Base-by-base conservation (phyloP, 2,113 vertebrate genomes). In the Mohoua ochrocephala region DNA sequence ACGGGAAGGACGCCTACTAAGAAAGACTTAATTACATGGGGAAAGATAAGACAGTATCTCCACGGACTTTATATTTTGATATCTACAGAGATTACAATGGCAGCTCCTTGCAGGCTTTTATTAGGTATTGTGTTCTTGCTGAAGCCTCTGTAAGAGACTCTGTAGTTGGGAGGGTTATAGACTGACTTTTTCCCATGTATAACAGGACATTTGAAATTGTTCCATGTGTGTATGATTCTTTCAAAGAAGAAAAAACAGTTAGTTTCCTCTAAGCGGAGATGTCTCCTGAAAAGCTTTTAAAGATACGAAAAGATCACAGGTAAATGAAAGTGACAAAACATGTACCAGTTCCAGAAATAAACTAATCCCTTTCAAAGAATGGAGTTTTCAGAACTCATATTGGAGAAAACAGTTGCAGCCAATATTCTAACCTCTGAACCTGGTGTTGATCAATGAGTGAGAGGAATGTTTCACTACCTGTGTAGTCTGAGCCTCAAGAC, bases 381-480 rank as follows among this genome's bases (percentile, higher is more conserved):
- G 6, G 13, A 50, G 7, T 78, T 57, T 41, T 10, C 28, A 54
- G 30, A 78, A 13, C 3, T 71, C 15, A 16, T 30, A 4, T 8
- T 81, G 20, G 4, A 45, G 37, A 67, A 87, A 90, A 69, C 1
- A 9, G 11, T n/a, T 74, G 22, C 4, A 28, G 17, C 3, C 8
- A 28, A 7, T 8, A 37, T 30, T 18, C 1, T 31, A 57, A 15
- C 12, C 14, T 45, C 23, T 52, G 49, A 83, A 41, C 6, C 13
- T 71, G 30, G 9, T 42, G 13, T 7, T 49, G 20, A 14, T 44
- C 0, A 0, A 24, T 33, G 31, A 56, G 13, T 31, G 27, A 26
- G 20, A 64, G 20, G 19, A 71, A 56, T 37, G 1, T 42, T 52
- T 74, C 15, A 5, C 16, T 71, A 17, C 31, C 9, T 39, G 13